A percentile compares a stretch with the other conserved stretches of the same genome.
phyloP scores from a whole-genome alignment of 2,888 invertebrate species.

The Branchinecta sandiegonensis region DNA sequence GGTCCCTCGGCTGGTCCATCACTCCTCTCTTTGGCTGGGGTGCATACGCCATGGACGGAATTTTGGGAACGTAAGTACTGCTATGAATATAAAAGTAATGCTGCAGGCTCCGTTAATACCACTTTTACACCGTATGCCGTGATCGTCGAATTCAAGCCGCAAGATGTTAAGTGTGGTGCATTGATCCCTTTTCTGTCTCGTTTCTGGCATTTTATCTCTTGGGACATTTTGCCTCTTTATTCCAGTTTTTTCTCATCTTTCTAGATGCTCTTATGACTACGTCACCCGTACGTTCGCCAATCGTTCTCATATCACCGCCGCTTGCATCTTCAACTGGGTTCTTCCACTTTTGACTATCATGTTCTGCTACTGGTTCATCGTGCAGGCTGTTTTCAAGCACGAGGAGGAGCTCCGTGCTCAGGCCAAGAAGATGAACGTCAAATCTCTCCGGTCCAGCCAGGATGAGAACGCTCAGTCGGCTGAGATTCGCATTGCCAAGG shows the following conservation, averaged over 20 bases:
- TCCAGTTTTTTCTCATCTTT: background rate
- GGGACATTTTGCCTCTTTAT: no score
- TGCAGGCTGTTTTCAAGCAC: constrained; percentile 39
- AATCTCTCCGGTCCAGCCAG: constrained; percentile 27
- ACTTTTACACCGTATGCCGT: no score
- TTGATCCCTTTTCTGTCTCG: no score
- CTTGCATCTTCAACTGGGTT: constrained; percentile 63
- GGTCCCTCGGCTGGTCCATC: constrained; percentile 31
- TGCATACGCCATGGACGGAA: constrained; percentile 23
- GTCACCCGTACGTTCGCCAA: constrained; percentile 57
- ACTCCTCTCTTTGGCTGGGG: constrained; percentile 34
- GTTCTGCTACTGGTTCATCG: constrained; percentile 75
- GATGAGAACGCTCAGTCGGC: constrained; percentile 27
- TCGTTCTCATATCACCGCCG: constrained; percentile 61
- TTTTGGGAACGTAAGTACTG: constrained; percentile 20
- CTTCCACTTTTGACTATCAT: constrained; percentile 60
- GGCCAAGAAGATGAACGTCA: constrained; percentile 29
- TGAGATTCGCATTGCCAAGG: constrained; percentile 28
- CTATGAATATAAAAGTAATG: background rate
- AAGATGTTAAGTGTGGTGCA: no score
- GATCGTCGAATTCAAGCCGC: no score
- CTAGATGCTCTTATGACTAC: constrained; percentile 66
- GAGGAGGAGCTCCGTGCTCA: constrained; percentile 28
- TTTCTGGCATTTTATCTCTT: no score
- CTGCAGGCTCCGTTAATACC: no score